Evolutionary conservation across 2,113 vertebrate genomes (phyloP).

Genomic region (Sakesphorus luctuosus): DNA sequence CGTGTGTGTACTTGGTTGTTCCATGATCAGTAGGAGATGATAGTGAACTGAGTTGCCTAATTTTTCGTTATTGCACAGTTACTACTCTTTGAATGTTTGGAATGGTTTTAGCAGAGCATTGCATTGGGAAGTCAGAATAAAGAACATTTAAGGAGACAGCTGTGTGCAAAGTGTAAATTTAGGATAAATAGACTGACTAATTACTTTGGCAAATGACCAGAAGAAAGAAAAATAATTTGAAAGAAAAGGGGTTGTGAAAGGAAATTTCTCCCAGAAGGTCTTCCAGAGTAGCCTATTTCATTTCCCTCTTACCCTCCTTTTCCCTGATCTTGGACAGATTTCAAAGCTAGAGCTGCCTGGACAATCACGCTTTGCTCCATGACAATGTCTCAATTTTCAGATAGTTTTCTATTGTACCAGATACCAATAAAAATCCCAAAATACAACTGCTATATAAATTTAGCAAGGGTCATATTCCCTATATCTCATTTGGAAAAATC

Average conservation of each 20-base stretch:
- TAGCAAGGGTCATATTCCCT: not conserved
- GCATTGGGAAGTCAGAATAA: not conserved
- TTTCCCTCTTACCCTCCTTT: not conserved
- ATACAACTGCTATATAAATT: not conserved
- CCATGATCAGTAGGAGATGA: not conserved
- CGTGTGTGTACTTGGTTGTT: not conserved
- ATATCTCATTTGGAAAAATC: not conserved
- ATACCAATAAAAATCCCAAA: not conserved
- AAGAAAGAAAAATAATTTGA: not conserved
- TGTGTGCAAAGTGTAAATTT: not conserved
- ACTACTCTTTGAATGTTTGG: not conserved
- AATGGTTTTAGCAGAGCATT: not conserved
- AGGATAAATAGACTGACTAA: not conserved
- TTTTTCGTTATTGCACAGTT: not conserved
- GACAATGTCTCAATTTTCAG: not conserved
- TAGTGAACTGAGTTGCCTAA: not conserved
- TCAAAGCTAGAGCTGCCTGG: not conserved
- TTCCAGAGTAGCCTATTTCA: not conserved
- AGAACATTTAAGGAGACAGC: not conserved
- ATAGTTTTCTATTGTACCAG: not conserved
- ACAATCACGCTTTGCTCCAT: not conserved
- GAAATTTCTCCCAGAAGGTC: not conserved
- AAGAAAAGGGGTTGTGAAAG: not conserved
- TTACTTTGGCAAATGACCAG: not conserved
- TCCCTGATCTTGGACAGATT: not conserved